Base-by-base conservation (phyloP, 2,797 vertebrate genomes). In the Enteromius thamalakanensis region DNA sequence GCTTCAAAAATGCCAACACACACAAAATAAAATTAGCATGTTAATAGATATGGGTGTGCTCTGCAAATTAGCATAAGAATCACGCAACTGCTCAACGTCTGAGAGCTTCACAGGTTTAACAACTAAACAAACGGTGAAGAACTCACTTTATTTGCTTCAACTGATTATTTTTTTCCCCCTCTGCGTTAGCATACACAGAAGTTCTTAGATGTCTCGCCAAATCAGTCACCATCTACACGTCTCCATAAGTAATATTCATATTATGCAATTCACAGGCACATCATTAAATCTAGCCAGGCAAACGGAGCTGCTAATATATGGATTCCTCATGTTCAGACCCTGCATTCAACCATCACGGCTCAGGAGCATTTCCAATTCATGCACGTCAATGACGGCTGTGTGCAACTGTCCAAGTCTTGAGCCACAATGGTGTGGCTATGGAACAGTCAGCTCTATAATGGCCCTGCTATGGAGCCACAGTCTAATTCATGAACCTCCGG, bases 401-500 rank as follows among this genome's bases (percentile, higher is more conserved):
- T 87, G 79, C 77, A 80, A 85, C 81, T 84, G 86, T 87, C 86
- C 76, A 84, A 84, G 85, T 77, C 86, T 64, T 26, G 47, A 67
- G 67, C 53, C 83, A 87, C 86, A 87, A 89, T 86, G 84, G 83
- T 40, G 77, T 58, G 65, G 70, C 83, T 64, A 80, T 79, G 80
- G 83, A 86, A 68, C 77, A 76, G 85, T 64, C 85, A 60, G 69
- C 77, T 83, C 64, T 60, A 79, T 79, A 82, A 83, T 58, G 49
- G 65, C 21, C 32, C 71, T 58, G 77, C 81, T 51, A 85, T 76
- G 75, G 81, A 86, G 77, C 69, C 37, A 40, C 70, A 51, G 91
- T 85, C 91, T 93, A 91, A 95, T 94, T 95, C 94, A 95, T 94
- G 92, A 93, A 95, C 92, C 91, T 90, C 83, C 29, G 53, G 89